These are phyloP conservation scores for Selene dorsalis DNA, from an alignment of 2,797 vertebrate genomes.

Conservation along the genomic window DNA sequence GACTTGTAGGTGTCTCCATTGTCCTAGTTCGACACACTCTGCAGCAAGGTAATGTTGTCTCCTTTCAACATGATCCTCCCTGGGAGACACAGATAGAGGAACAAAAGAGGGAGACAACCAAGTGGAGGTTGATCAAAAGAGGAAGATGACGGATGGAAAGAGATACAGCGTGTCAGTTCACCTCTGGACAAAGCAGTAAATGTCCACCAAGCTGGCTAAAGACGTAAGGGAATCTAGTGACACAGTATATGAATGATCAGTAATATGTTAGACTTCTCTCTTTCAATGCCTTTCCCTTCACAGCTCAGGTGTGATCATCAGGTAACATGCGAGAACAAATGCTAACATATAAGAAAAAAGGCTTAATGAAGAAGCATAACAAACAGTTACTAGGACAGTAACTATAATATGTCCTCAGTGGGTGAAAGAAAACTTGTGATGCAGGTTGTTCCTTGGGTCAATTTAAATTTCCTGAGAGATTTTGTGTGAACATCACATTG, in stretches of 20 bases:
- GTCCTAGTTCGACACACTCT: conserved; percentile 83
- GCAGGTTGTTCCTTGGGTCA: not conserved
- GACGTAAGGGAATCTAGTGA: not conserved
- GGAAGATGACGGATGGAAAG: conserved; percentile 23
- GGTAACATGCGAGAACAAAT: too few species aligned
- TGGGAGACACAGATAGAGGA: conserved; percentile 55
- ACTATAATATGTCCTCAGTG: not conserved
- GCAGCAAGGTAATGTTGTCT: conserved; percentile 88
- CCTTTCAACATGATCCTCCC: conserved; percentile 89
- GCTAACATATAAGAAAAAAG: not conserved
- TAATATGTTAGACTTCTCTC: not conserved
- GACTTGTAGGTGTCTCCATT: not conserved
- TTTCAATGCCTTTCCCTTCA: not conserved
- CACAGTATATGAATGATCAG: not conserved
- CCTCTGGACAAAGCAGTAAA: not conserved
- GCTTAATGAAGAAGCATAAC: not conserved
- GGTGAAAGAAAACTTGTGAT: not conserved
- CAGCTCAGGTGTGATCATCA: not conserved
- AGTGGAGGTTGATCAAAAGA: conserved; percentile 17
- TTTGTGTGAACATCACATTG: too few species aligned
- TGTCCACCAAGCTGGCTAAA: not conserved
- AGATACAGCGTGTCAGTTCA: conserved; percentile 18
- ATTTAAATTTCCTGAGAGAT: not conserved
- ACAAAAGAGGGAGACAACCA: conserved; percentile 13
- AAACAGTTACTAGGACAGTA: not conserved